These are phyloP conservation scores for Eueides isabella DNA, from an alignment of 1,140 invertebrate species.

Conservation along the genomic window DNA sequence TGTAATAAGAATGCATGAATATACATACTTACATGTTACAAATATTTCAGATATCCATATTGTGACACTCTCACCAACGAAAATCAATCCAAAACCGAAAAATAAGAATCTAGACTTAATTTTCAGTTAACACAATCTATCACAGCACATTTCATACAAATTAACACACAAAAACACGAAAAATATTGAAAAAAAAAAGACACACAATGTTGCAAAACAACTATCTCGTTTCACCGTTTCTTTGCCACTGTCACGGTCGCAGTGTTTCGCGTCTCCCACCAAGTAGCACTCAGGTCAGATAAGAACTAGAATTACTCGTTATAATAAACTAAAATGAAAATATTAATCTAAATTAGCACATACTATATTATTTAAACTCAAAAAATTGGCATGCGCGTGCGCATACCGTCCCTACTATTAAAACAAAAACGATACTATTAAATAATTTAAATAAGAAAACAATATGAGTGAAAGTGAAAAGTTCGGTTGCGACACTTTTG, in stretches of 20 bases:
- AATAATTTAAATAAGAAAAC: slow-evolving; percentile 21
- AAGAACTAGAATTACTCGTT: background rate
- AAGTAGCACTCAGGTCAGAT: background rate
- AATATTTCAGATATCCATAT: slow-evolving; percentile 17
- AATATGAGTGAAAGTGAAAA: slow-evolving; percentile 36
- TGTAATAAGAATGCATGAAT: background rate
- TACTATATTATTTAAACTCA: background rate
- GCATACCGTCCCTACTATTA: background rate
- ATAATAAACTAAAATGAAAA: background rate
- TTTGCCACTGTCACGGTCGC: slow-evolving; percentile 26
- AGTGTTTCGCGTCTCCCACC: slow-evolving; percentile 17
- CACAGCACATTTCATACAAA: slow-evolving; percentile 1
- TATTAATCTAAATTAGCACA: background rate
- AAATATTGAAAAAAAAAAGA: background rate
- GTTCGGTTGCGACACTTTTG: slow-evolving; percentile 23
- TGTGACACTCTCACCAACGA: slow-evolving; percentile 20
- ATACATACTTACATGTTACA: background rate
- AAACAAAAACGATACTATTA: slow-evolving; percentile 18
- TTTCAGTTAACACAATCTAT: background rate
- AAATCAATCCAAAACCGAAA: background rate
- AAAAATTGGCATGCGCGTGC: slow-evolving; percentile 13
- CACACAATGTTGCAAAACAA: slow-evolving; percentile 3
- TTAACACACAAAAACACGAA: background rate
- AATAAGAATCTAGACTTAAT: background rate
- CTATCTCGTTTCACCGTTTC: slow-evolving; percentile 8